These are phyloP conservation scores for Psephotus haematonotus DNA, from an alignment of 2,113 vertebrate genomes.

Conservation along the genomic window DNA sequence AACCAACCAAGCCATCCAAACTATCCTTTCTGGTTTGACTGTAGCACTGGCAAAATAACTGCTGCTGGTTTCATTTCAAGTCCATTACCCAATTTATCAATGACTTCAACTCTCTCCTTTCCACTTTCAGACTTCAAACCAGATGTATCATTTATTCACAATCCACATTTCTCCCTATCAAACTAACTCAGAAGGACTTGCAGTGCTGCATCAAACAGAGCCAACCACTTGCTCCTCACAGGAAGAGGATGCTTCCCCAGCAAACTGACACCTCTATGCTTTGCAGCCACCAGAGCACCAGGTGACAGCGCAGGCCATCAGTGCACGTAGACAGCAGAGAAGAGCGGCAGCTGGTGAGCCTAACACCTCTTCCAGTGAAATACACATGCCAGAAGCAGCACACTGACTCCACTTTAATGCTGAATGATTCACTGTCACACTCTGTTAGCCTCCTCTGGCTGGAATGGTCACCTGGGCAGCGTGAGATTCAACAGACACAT, in stretches of 20 bases:
- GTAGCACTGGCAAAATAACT: not conserved
- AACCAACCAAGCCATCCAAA: not conserved
- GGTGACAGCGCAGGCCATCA: not conserved
- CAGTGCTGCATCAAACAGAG: not conserved
- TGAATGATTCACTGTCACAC: not conserved
- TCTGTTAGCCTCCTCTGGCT: not conserved
- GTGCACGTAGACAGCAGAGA: not conserved
- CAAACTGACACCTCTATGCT: not conserved
- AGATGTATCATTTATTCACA: not conserved
- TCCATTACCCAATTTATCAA: not conserved
- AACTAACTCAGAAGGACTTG: not conserved
- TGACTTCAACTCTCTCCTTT: not conserved
- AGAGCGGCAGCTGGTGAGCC: accelerated
- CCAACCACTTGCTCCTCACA: accelerated
- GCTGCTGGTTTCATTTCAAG: not conserved
- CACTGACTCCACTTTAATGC: not conserved
- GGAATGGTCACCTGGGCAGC: not conserved
- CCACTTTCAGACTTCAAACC: not conserved
- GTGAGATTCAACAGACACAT: not conserved
- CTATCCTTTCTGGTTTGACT: not conserved
- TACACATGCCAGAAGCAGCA: accelerated
- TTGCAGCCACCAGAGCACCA: not conserved
- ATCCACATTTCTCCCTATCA: not conserved
- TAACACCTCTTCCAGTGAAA: not conserved
- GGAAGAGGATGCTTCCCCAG: not conserved